Evolutionary conservation across 2,888 invertebrate genomes (phyloP), one percentile per base, ranked within the genome.

Genomic region (Mechanitis mazaeus): DNA sequence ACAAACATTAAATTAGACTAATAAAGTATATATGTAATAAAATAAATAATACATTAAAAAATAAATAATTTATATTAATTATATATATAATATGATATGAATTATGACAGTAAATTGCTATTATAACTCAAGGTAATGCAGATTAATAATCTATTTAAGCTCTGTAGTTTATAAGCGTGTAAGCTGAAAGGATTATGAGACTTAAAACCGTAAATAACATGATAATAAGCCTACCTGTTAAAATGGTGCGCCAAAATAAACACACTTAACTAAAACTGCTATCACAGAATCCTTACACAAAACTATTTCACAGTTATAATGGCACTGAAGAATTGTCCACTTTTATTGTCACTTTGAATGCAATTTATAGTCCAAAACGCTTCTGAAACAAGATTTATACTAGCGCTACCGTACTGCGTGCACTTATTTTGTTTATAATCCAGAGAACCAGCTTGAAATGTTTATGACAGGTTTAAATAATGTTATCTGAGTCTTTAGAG

Each of bases 221-320:
- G 50, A 50, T 50, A 50, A 50, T n/a, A 50, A 54, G 31, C 66
- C 59, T 63, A 66, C 66, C 64, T 60, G 31, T n/a, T 47, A 58
- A 53, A 45, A 50, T 20, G 55, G 53, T 56, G 35, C 53, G 50
- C 56, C 33, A 58, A 64, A 55, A 54, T 61, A 59, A 55, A 58
- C 58, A 62, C 61, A 59, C 50, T 50, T 50, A 62, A 58, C 56
- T 58, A n/a, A 64, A 63, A 64, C 53, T 56, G 61, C 47, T 61
- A 55, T 68, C 67, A 61, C 59, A 56, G 66, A 74, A 77, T 74
- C 71, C 70, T 71, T 64, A 63, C 74, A 76, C 80, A 67, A 61
- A 65, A 80, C 77, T 77, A 79, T 79, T 76, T 74, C 86, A 87
- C 85, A 83, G 79, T 79, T 80, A 79, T 66, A 69, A 66, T 70